These are phyloP conservation scores for Pseudococcus longispinus DNA, from an alignment of 2,888 invertebrate genomes.

Conservation along the genomic window DNA sequence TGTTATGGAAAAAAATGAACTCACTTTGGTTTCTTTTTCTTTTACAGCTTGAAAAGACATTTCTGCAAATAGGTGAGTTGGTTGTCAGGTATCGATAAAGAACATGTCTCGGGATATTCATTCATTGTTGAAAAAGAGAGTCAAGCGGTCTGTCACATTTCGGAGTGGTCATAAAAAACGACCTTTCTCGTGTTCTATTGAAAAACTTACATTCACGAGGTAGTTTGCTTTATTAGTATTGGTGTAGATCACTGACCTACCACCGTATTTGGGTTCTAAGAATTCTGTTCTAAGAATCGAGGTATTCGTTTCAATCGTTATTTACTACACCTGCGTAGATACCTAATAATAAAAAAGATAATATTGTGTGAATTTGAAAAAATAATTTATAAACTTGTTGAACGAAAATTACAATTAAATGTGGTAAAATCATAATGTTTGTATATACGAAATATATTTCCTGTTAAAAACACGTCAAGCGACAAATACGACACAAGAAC, in stretches of 20 bases:
- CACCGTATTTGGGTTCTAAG: not conserved
- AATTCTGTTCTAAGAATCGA: not conserved
- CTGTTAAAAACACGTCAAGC: not conserved
- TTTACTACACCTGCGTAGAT: not conserved
- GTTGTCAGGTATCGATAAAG: not conserved
- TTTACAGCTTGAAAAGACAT: not conserved
- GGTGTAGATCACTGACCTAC: not conserved
- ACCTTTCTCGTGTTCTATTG: not conserved
- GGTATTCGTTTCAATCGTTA: not conserved
- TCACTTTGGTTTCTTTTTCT: not conserved
- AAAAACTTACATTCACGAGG: not conserved
- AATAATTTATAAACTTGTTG: too few species aligned
- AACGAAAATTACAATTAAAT: too few species aligned
- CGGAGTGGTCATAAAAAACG: not conserved
- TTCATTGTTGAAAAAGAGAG: not conserved
- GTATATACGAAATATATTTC: not conserved
- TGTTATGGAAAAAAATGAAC: not conserved
- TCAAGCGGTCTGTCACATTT: not conserved
- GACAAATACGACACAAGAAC: not conserved
- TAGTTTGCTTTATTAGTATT: not conserved
- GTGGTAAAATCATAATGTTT: too few species aligned
- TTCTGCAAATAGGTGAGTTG: constrained; percentile 1
- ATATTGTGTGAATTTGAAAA: too few species aligned
- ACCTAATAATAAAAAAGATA: not conserved
- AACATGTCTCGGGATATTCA: not conserved